Conservation (phyloP, 1,140 invertebrate genomes). For the Drosophila funebris region DNA sequence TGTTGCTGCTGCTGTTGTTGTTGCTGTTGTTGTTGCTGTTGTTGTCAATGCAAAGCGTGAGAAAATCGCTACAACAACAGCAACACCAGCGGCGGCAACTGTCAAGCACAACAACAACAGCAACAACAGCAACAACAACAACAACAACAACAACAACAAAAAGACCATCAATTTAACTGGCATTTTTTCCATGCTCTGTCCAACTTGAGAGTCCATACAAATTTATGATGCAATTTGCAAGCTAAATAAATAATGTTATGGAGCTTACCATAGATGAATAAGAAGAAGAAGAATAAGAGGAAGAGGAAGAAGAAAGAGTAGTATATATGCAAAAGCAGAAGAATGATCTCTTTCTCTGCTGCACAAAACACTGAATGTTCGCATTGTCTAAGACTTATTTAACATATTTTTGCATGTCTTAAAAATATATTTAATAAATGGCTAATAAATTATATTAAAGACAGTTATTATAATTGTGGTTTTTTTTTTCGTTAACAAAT, state of each 20-base stretch:
- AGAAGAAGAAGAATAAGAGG: neutral
- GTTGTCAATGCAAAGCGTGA: slow-evolving; percentile 50
- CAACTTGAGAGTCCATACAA: slow-evolving; percentile 9
- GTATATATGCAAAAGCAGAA: too few relatives aligned
- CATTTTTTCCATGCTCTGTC: slow-evolving; percentile 26
- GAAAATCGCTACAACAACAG: slow-evolving; percentile 33
- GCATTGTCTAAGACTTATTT: too few relatives aligned
- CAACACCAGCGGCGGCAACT: slow-evolving; percentile 10
- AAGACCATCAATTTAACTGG: slow-evolving; percentile 23
- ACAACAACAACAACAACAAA: slow-evolving; percentile 6
- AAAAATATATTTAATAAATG: too few relatives aligned
- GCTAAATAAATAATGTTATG: neutral
- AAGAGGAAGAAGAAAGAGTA: neutral
- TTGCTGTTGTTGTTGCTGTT: slow-evolving; percentile 19
- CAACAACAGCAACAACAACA: neutral
- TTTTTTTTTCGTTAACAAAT: too few relatives aligned
- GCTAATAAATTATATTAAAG: too few relatives aligned
- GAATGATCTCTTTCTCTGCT: neutral
- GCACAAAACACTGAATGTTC: too few relatives aligned
- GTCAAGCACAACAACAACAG: slow-evolving; percentile 20
- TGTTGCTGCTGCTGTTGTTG: slow-evolving; percentile 1
- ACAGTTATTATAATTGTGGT: too few relatives aligned
- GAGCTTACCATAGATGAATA: neutral
- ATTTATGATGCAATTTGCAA: slow-evolving; percentile 29
- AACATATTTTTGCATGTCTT: too few relatives aligned